A percentile compares a stretch with the other conserved stretches of the same genome.
phyloP scores from a whole-genome alignment of 2,113 vertebrate genomes.

The Sylvietta virens region DNA sequence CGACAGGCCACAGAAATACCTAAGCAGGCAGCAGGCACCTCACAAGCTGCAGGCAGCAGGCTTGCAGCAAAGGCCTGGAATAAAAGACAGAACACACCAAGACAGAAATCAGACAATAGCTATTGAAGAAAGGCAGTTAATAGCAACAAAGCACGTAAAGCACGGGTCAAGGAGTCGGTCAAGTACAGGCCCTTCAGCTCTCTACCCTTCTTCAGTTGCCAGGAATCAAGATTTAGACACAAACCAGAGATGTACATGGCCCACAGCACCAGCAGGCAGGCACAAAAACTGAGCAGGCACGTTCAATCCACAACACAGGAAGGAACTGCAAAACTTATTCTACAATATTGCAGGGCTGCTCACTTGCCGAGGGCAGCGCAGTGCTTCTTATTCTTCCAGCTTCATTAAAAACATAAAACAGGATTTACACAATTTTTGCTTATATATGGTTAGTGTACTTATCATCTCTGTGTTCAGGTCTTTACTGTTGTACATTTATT shows the following conservation, averaged over 20 bases:
- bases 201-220: slow-evolving; percentile 16
- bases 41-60: neutral
- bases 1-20: slow-evolving; percentile 41
- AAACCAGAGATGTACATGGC: neutral
- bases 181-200: slow-evolving; percentile 53
- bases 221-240: slow-evolving; percentile 21
- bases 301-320: neutral
- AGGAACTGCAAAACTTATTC: neutral
- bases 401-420: neutral
- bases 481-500: neutral
- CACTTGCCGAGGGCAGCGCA: rapidly evolving
- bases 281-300: neutral
- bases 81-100: slow-evolving; percentile 22
- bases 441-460: neutral
- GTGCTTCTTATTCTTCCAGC: neutral
- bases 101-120: slow-evolving; percentile 53
- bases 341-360: neutral
- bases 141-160: slow-evolving; percentile 46
- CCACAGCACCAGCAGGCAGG: neutral
- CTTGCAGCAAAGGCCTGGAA: neutral
- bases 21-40: slow-evolving; percentile 37
- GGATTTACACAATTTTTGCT: neutral
- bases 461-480: neutral
- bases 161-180: slow-evolving; percentile 63
- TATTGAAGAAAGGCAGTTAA: slow-evolving; percentile 63